A percentile compares a stretch with the other conserved stretches of the same genome.
These are phyloP conservation scores for Lycophotia porphyrea DNA, from an alignment of 2,888 invertebrate genomes.

Conservation along the genomic window DNA sequence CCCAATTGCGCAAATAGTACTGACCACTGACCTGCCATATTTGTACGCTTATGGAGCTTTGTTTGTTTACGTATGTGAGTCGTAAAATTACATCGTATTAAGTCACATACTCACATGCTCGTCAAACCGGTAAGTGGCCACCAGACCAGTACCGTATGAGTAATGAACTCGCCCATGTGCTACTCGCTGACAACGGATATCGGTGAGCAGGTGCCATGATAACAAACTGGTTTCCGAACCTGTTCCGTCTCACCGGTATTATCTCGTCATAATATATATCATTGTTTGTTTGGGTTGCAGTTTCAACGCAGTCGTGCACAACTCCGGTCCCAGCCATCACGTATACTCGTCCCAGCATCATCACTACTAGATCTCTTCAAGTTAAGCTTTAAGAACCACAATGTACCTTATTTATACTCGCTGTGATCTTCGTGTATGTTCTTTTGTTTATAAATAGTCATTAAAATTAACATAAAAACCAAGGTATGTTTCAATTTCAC, in stretches of 20 bases:
- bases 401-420: slow-evolving; percentile 78
- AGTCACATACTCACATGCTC: slow-evolving; percentile 84
- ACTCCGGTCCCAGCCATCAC: slow-evolving; percentile 87
- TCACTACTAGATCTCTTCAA: slow-evolving; percentile 76
- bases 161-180: slow-evolving; percentile 83
- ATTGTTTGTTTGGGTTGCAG: slow-evolving; percentile 77
- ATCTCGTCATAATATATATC: slow-evolving; percentile 56
- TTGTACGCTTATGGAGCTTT: slow-evolving; percentile 74
- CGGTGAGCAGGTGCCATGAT: slow-evolving; percentile 73
- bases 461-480: slow-evolving; percentile 65
- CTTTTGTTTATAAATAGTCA: slow-evolving; percentile 73
- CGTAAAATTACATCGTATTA: slow-evolving; percentile 72
- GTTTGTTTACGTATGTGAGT: slow-evolving; percentile 69
- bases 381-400: slow-evolving; percentile 64
- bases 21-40: slow-evolving; percentile 69
- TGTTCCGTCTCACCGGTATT: slow-evolving; percentile 56
- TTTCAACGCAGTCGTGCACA: slow-evolving; percentile 88
- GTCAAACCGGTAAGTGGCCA: slow-evolving; percentile 82
- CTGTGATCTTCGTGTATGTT: slow-evolving; percentile 80
- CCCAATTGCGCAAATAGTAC: slow-evolving; percentile 75
- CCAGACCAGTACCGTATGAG: slow-evolving; percentile 75
- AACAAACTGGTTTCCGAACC: slow-evolving; percentile 66
- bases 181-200: slow-evolving; percentile 68
- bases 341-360: slow-evolving; percentile 85
- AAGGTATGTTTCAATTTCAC: slow-evolving; percentile 23